A percentile compares a stretch with the other conserved stretches of the same genome.
These are phyloP conservation scores for Zoroaster sp. DNA, from an alignment of 53 echinoderm and acorn worm genomes.

Conservation along the genomic window DNA sequence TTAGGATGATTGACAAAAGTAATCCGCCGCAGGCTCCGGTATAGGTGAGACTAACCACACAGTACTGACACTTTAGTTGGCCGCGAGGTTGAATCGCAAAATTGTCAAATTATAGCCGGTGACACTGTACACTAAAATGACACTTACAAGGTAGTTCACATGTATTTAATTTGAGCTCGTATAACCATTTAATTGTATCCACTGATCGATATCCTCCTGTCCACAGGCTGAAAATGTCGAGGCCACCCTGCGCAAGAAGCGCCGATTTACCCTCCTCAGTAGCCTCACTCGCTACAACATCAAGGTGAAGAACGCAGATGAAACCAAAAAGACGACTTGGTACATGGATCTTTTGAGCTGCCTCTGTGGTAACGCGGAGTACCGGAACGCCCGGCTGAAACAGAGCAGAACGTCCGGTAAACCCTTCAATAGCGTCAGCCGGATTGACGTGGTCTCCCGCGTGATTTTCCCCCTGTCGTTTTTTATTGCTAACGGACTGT, in stretches of 20 bases:
- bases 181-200: background rate
- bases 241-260: slow-evolving; percentile 77
- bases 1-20: too few species aligned
- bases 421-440: slow-evolving; percentile 93
- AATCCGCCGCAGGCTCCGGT: too few species aligned
- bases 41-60: too few species aligned
- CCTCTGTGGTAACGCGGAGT: slow-evolving; percentile 83
- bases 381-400: slow-evolving; percentile 69
- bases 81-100: too few species aligned
- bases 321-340: slow-evolving; percentile 29
- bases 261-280: slow-evolving; percentile 77
- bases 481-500: slow-evolving; percentile 73
- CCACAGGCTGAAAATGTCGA: slow-evolving; percentile 83
- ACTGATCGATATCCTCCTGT: background rate
- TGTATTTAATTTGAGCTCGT: background rate
- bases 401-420: slow-evolving; percentile 71
- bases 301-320: slow-evolving; percentile 62
- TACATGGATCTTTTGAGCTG: slow-evolving; percentile 79
- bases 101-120: too few species aligned
- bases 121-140: background rate
- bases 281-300: slow-evolving; percentile 75
- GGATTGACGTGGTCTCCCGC: slow-evolving; percentile 82
- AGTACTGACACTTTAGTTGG: too few species aligned
- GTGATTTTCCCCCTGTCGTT: slow-evolving; percentile 84
- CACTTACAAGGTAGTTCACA: background rate